Evolutionary conservation across 2,888 invertebrate species (phyloP), one percentile per base, ranked within the genome.

Genomic region (Amiota minor): DNA sequence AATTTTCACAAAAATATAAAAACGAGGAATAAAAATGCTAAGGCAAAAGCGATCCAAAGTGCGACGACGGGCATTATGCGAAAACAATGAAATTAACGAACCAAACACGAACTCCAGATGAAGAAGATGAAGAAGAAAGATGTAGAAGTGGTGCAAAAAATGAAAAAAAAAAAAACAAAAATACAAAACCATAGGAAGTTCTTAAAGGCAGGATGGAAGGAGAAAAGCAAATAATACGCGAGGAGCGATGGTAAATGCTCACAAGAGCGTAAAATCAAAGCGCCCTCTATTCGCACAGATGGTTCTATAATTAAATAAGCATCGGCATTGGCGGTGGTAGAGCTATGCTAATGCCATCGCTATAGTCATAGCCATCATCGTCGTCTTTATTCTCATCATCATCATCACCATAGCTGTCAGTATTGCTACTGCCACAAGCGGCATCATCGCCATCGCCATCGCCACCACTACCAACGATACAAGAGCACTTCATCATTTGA

Each of bases 81-180:
- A 83, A 81, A 85, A 85, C 86, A 86, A 85, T 84, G 83, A 86
- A 86, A 82, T 83, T 86, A 85, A 86, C 86, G 82, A 86, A 84
- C 80, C 85, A 83, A 81, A 82, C 77, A 80, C 81, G 79, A 80
- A 78, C 16, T 70, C 62, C 23, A 55, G 23, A n/a, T 47, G 68
- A 71, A 67, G 70, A 69, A 61, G 67, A 67, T 67, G 61, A 71
- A 74, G 68, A 56, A 45, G 20, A 53, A 56, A 65, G 69, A 67
- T 70, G 53, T 53, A 53, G 35, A 35, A 35, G 35, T 53, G 11
- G n/a, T 12, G 53, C 1, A 53, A 23, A 74, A 47, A 55, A 72
- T 23, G n/a, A 35, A 56, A 50, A 59, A 79, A 71, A 67, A 74
- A 55, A 23, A 35, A 64, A 46, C 46, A 72, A 67, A 65, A 69